Evolutionary conservation across 2,797 vertebrate genomes (phyloP), one percentile per base, ranked within the genome.

Genomic region (Moxostoma hubbsi): DNA sequence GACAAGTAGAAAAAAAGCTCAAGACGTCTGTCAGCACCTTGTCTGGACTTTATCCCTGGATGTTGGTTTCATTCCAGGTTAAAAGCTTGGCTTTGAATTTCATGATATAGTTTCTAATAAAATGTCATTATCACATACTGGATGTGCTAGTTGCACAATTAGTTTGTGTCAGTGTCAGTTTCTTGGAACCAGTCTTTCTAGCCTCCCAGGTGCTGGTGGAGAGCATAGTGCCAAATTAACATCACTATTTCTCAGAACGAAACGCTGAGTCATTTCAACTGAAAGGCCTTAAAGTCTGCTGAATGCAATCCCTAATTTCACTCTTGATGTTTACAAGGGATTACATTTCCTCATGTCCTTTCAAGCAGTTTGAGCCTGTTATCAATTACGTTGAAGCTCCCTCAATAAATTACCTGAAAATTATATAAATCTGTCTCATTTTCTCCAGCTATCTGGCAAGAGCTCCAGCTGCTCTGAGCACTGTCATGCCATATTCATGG

Each of bases 241-340:
- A 75, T 63, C 72, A 55, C 58, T 53, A 58, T 61, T 80, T 72
- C 72, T 72, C 36, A 47, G 66, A 79, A 82, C 36, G 46, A 13
- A 73, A 24, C 1, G 65, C 75, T 57, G 63, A 82, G 75, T 82
- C 64, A 78, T 65, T 82, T 78, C 64, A 53, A 69, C 63, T n/a
- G 7, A 74, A 74, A 13, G 45, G 50, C 57, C 66, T 75, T 54
- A 65, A n/a, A 75, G 62, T n/a, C 65, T 7, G 50, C 36, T 47
- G 49, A 70, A 70, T 70, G 75, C 58, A 68, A 63, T 43, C 50
- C 8, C 24, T 18, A 54, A 68, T 1, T 58, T 64, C 47, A 36
- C 9, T 76, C 59, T 64, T 77, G 53, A 53, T n/a, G 3, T 66
- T 63, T 53, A 62, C 11, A 36, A 70, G 46, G 24, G 24, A 54